Percentiles rank a stretch among this genome's conserved stretches.
These are phyloP conservation scores for Hyphantria cunea DNA, from an alignment of 1,140 invertebrate genomes.

Conservation along the genomic window DNA sequence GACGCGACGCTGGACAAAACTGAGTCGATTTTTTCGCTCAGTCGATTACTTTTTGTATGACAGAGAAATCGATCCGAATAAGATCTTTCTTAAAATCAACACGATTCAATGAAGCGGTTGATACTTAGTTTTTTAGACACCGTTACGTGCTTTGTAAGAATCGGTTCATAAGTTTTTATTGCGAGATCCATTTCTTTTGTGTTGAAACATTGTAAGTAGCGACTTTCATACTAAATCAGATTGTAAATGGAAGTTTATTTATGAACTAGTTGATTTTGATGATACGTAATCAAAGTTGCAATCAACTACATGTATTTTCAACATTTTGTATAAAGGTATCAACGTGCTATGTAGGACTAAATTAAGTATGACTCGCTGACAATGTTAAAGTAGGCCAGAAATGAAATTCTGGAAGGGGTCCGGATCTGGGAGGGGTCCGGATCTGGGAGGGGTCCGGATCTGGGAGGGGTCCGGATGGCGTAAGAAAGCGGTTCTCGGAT, in stretches of 20 bases:
- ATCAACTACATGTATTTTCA: too few species aligned
- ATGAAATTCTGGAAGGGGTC: too few species aligned
- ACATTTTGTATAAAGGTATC: too few species aligned
- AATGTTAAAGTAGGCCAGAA: too few species aligned
- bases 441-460: too few species aligned
- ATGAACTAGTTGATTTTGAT: too few species aligned
- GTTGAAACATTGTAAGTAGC: conserved; percentile 20
- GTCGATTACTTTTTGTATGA: conserved; percentile 51
- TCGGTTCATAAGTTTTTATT: conserved; percentile 31
- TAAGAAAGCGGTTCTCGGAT: too few species aligned
- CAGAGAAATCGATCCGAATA: conserved; percentile 48
- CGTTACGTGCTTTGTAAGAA: conserved; percentile 37
- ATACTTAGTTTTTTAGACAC: conserved; percentile 21
- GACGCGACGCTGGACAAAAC: conserved; percentile 21
- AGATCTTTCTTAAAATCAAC: conserved; percentile 41
- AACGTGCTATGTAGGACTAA: too few species aligned
- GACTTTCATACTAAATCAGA: conserved; percentile 7
- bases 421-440: too few species aligned
- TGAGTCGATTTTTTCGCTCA: conserved; percentile 31
- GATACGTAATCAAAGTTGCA: too few species aligned
- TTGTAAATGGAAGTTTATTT: conserved; percentile 7
- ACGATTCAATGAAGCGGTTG: conserved; percentile 39
- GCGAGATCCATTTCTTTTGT: conserved; percentile 23
- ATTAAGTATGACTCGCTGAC: too few species aligned
- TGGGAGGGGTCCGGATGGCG: too few species aligned